phyloP scores from a whole-genome alignment of 53 echinoderm and acorn worm genomes.

The Echinarachnius parma region DNA sequence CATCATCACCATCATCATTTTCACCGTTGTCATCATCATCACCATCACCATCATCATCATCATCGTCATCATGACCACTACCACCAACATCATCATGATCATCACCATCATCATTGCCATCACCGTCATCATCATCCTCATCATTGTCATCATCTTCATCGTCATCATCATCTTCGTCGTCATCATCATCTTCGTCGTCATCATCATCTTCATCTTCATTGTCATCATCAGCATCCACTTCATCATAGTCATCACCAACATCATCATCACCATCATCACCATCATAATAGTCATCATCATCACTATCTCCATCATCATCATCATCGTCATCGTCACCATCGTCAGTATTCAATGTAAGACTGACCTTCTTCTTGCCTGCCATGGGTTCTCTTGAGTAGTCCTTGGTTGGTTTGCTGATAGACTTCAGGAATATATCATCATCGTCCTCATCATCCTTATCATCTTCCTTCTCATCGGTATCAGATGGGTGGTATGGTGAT shows the following conservation, averaged over 20 bases:
- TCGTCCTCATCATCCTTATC: constrained; percentile 77
- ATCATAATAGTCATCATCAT: neutral
- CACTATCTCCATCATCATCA: neutral
- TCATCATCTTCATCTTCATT: constrained; percentile 12
- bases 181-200: neutral
- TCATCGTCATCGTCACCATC: constrained; percentile 1
- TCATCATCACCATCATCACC: neutral
- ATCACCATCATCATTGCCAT: constrained; percentile 4
- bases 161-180: neutral
- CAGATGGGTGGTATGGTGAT: constrained; percentile 87
- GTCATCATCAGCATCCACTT: neutral
- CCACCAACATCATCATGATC: constrained; percentile 1
- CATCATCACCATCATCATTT: neutral
- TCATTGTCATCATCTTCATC: neutral
- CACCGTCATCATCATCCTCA: constrained; percentile 1
- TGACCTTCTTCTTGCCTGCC: constrained; percentile 83
- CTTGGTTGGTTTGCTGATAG: constrained; percentile 76
- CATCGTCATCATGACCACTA: neutral
- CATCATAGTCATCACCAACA: neutral
- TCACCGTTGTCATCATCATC: constrained; percentile 8
- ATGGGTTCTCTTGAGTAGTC: constrained; percentile 95
- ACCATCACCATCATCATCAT: constrained; percentile 10
- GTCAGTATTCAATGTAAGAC: neutral
- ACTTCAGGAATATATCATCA: constrained; percentile 81
- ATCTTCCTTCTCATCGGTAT: constrained; percentile 84